A percentile compares a stretch with the other conserved stretches of the same genome.
Conservation (phyloP, 1,140 invertebrate genomes). For the Phymorhynchus buccinoides region DNA sequence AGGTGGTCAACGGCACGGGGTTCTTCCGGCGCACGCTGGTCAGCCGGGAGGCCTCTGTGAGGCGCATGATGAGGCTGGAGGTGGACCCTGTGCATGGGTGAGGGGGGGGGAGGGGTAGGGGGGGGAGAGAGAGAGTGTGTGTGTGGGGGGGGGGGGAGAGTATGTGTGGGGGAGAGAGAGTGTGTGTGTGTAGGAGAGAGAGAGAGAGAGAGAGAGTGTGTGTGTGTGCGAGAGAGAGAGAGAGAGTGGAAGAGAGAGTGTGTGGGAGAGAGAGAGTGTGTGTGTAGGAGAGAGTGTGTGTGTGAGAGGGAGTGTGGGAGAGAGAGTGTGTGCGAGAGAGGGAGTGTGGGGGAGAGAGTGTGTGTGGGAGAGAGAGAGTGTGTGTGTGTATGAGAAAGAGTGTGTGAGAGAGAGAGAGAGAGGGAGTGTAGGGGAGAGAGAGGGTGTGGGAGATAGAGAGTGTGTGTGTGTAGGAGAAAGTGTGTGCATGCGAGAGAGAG, state of each 20-base stretch:
- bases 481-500: too few species aligned
- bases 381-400: not conserved
- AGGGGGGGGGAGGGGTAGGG: not conserved
- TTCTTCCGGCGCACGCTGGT: constrained; percentile 67
- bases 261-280: not conserved
- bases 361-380: not conserved
- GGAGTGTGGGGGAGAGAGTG: not conserved
- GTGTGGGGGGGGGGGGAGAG: too few species aligned
- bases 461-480: too few species aligned
- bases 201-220: not conserved
- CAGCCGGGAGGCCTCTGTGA: constrained; percentile 44
- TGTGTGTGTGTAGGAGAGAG: too few species aligned
- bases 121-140: too few species aligned
- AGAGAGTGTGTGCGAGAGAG: not conserved
- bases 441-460: too few species aligned
- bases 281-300: not conserved
- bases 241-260: not conserved
- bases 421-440: too few species aligned
- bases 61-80: constrained; percentile 57
- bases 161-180: too few species aligned
- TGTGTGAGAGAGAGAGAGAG: too few species aligned
- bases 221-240: not conserved
- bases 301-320: not conserved
- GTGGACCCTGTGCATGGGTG: constrained; percentile 67
- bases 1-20: constrained; percentile 84